These are phyloP conservation scores for Drosophila mayri DNA, from an alignment of 1,140 invertebrate species.

Conservation along the genomic window DNA sequence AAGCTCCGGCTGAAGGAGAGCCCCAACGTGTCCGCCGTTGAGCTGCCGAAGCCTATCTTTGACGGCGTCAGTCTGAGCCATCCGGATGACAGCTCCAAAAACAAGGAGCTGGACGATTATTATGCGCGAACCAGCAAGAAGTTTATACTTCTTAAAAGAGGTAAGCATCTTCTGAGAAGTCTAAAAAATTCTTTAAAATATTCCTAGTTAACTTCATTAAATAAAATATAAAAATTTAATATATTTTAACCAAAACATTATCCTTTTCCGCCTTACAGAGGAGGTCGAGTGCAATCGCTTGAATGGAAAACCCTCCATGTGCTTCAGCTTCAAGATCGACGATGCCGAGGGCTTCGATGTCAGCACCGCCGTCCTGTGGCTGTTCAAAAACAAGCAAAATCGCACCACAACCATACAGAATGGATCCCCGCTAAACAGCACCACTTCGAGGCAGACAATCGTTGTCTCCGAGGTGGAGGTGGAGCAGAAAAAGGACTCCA, in stretches of 20 bases:
- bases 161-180: slow-evolving; percentile 83
- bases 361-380: slow-evolving; percentile 91
- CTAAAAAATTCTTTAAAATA: not conserved
- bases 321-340: slow-evolving; percentile 89
- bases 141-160: slow-evolving; percentile 91
- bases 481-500: slow-evolving; percentile 90
- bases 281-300: slow-evolving; percentile 73
- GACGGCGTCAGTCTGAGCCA: slow-evolving; percentile 89
- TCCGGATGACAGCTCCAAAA: slow-evolving; percentile 85
- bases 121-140: slow-evolving; percentile 92
- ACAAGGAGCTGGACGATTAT: slow-evolving; percentile 88
- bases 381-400: slow-evolving; percentile 89
- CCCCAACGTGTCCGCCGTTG: slow-evolving; percentile 87
- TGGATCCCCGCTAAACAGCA: slow-evolving; percentile 63
- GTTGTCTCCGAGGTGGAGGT: slow-evolving; percentile 92
- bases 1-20: slow-evolving; percentile 91
- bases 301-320: slow-evolving; percentile 87
- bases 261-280: slow-evolving; percentile 42
- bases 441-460: slow-evolving; percentile 87
- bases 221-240: not conserved
- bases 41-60: slow-evolving; percentile 89
- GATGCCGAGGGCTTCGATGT: slow-evolving; percentile 90
- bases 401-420: slow-evolving; percentile 74
- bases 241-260: not conserved
- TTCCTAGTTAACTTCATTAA: not conserved